Conservation (phyloP, 2,888 invertebrate species). For the Drosophila formosana region DNA sequence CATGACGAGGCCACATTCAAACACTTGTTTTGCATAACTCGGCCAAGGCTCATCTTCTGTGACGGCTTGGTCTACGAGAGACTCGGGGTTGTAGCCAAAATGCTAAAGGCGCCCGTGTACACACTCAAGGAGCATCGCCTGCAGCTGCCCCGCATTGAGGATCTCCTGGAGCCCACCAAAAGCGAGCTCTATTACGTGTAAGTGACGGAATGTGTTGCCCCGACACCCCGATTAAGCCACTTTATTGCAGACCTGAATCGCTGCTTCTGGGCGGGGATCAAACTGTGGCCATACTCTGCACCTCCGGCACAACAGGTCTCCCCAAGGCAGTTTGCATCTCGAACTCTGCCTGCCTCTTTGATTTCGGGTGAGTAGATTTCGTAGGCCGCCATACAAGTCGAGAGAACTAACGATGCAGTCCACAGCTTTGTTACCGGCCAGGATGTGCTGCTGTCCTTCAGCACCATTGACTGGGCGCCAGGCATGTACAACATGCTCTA, state of each 20-base stretch:
- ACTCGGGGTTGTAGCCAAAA: constrained; percentile 70
- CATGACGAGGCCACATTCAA: constrained; percentile 79
- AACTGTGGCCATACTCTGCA: constrained; percentile 81
- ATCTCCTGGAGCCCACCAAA: constrained; percentile 76
- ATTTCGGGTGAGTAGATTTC: constrained; percentile 68
- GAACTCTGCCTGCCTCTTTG: constrained; percentile 78
- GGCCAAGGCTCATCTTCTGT: constrained; percentile 83
- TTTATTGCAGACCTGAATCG: constrained; percentile 69
- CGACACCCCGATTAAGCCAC: background rate
- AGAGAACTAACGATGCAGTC: background rate
- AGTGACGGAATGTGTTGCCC: constrained; percentile 24
- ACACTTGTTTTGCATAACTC: constrained; percentile 80
- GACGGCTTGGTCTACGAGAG: constrained; percentile 75
- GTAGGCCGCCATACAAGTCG: background rate
- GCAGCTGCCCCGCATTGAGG: constrained; percentile 74
- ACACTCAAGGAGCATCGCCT: constrained; percentile 73
- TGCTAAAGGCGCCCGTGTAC: constrained; percentile 72
- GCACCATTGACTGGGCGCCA: constrained; percentile 80
- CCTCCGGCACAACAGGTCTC: constrained; percentile 82
- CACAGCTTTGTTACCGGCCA: constrained; percentile 77
- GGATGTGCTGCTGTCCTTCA: constrained; percentile 79
- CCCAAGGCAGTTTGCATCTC: constrained; percentile 82
- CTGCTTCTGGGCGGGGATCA: constrained; percentile 80
- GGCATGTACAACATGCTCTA: constrained; percentile 80
- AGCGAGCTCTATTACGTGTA: constrained; percentile 75